A percentile compares a stretch with the other conserved stretches of the same genome.
phyloP scores from a whole-genome alignment of 2,797 vertebrate genomes.

The Lacerta agilis region DNA sequence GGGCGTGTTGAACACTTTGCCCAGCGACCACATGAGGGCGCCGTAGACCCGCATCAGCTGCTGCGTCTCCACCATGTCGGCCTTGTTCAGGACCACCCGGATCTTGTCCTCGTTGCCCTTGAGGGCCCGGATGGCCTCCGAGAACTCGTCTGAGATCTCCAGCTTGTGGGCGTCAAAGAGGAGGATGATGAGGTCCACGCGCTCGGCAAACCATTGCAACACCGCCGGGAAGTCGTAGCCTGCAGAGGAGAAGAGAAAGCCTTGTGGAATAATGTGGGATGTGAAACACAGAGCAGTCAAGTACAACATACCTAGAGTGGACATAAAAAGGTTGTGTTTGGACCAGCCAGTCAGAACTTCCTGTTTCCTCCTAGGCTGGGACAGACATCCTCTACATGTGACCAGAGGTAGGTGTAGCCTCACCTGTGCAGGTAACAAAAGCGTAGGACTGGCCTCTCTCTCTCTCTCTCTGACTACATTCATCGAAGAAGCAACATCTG shows the following conservation, averaged over 20 bases:
- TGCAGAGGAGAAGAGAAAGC: slow-evolving; percentile 52
- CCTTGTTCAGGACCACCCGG: slow-evolving; percentile 95
- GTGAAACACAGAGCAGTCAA: too few relatives aligned
- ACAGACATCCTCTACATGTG: too few relatives aligned
- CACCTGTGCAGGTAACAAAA: too few relatives aligned
- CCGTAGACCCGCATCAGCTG: slow-evolving; percentile 96
- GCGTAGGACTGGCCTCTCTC: too few relatives aligned
- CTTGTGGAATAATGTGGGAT: background rate
- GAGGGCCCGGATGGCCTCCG: slow-evolving; percentile 90
- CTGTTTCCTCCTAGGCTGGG: too few relatives aligned
- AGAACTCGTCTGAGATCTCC: slow-evolving; percentile 95
- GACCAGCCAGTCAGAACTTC: too few relatives aligned
- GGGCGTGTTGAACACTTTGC: slow-evolving; percentile 91
- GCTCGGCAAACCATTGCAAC: slow-evolving; percentile 93
- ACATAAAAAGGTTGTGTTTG: too few relatives aligned
- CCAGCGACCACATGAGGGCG: slow-evolving; percentile 95
- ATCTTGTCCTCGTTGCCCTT: slow-evolving; percentile 95
- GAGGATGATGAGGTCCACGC: slow-evolving; percentile 92
- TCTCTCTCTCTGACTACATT: too few relatives aligned
- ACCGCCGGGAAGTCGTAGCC: slow-evolving; percentile 94
- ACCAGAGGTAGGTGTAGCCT: too few relatives aligned
- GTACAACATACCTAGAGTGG: too few relatives aligned
- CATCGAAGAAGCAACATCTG: too few relatives aligned
- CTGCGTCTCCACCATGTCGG: slow-evolving; percentile 94
- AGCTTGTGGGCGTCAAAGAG: slow-evolving; percentile 96